Conservation (phyloP, 2,888 invertebrate species). For the Reticulitermes lucifugus region DNA sequence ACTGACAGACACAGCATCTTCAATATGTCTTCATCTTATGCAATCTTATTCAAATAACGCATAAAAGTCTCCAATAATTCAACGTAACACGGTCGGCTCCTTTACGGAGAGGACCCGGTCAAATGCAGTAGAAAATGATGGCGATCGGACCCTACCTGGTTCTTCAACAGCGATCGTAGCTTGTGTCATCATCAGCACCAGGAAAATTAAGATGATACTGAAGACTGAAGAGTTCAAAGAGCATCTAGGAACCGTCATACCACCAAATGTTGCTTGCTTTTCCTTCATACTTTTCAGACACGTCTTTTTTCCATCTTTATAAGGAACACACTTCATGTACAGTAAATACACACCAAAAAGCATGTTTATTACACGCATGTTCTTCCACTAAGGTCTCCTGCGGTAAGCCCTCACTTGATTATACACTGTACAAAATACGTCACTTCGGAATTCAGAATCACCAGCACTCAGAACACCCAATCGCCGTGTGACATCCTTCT, state of each 20-base stretch:
- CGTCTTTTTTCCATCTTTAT: neutral
- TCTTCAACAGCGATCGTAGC: slow-evolving; percentile 23
- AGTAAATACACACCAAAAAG: neutral
- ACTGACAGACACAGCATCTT: no score
- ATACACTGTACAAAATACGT: neutral
- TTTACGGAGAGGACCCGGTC: no score
- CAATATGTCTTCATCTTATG: no score
- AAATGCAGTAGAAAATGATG: no score
- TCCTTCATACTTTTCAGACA: neutral
- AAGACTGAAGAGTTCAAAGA: neutral
- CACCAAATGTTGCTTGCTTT: neutral
- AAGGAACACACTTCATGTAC: neutral
- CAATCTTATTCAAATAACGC: no score
- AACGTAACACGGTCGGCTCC: no score
- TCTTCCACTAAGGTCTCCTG: neutral
- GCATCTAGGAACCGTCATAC: neutral
- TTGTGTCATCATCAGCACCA: slow-evolving; percentile 3
- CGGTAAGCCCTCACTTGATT: neutral
- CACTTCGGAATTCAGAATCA: neutral
- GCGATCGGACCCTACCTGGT: slow-evolving; percentile 14
- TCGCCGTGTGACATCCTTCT: neutral
- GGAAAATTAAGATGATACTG: neutral
- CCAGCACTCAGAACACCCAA: slow-evolving; percentile 11
- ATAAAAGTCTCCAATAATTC: no score
- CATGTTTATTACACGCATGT: neutral